These are phyloP conservation scores for Thereva unica DNA, from an alignment of 2,888 invertebrate species.

Conservation along the genomic window DNA sequence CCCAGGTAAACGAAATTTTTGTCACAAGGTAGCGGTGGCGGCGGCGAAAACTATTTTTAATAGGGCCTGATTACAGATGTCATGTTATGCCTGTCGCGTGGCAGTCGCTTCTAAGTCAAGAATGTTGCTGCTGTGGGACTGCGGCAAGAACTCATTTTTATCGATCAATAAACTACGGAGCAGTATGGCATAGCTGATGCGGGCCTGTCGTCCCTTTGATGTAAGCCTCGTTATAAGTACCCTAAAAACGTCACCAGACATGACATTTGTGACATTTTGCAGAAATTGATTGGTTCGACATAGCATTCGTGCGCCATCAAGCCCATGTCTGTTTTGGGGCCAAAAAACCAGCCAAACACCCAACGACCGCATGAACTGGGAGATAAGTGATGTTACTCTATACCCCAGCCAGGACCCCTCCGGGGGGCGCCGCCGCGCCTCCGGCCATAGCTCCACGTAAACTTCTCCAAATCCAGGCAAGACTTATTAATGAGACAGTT, in stretches of 20 bases:
- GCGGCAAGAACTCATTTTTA: neutral
- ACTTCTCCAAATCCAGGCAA: constrained; percentile 1
- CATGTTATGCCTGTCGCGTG: constrained; percentile 28
- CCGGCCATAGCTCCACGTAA: neutral
- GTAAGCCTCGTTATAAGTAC: constrained; percentile 29
- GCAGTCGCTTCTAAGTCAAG: constrained; percentile 14
- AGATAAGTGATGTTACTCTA: too few species aligned
- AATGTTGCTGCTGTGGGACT: constrained; percentile 1
- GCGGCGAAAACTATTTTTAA: constrained; percentile 13
- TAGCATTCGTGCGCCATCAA: constrained; percentile 12
- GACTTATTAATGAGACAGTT: constrained; percentile 34
- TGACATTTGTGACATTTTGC: constrained; percentile 31
- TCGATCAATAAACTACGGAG: constrained; percentile 16
- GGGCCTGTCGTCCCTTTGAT: constrained; percentile 21
- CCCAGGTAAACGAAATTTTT: constrained; percentile 3
- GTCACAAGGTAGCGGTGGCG: neutral
- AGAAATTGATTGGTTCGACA: constrained; percentile 30
- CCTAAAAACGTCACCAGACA: constrained; percentile 30
- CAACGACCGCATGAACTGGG: too few species aligned
- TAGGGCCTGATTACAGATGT: constrained; percentile 11
- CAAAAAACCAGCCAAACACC: too few species aligned
- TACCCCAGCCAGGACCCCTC: too few species aligned
- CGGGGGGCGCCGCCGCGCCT: too few species aligned
- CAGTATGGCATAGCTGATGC: too few species aligned
- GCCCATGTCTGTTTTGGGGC: neutral